Evolutionary conservation across 1,140 invertebrate genomes (phyloP), one percentile per base, ranked within the genome.

Genomic region (Cotesia chilonis): DNA sequence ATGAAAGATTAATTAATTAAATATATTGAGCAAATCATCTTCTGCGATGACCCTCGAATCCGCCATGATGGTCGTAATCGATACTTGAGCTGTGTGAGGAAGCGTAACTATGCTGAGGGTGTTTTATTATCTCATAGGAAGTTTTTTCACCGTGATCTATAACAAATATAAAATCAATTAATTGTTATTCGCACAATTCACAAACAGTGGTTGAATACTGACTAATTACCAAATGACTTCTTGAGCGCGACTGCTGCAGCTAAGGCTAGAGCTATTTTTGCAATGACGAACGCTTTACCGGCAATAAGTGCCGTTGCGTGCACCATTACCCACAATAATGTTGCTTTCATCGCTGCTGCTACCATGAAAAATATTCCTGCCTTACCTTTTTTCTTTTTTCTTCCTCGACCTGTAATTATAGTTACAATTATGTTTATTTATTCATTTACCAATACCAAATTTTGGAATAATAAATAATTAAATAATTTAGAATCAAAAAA

Each of bases 71-170:
- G 75, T 90, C 90, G 65, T 89, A 90, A 55, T 92, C 92, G 73
- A 92, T 90, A 81, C 93, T 92, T 10, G 90, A 90, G 1, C 92
- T 93, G 79, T 94, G 93, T 4, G 92, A 91, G 75, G 94, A 92
- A 76, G 90, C 90, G 81, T 92, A 91, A 52, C 90, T 92, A 66
- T 93, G 90, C 76, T 94, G 91, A n/a, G 93, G 93, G 84, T 94
- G 92, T 82, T 95, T 94, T 14, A 95, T 91, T 80, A 95, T 94
- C 84, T 94, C 93, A 78, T 94, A 93, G 10, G 93, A 94, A 2
- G 93, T 94, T 82, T 94, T 94, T 79, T 94, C 93, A 63, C 78
- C 77, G 47, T 80, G 77, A 55, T 84, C 85, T 87, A 69, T 4
- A 28, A 28, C 28, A 81, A 80, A 41, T 12, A 59, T 28, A 37